Base-by-base conservation (phyloP, 1,140 invertebrate genomes). In the Melipona quadrifasciata region DNA sequence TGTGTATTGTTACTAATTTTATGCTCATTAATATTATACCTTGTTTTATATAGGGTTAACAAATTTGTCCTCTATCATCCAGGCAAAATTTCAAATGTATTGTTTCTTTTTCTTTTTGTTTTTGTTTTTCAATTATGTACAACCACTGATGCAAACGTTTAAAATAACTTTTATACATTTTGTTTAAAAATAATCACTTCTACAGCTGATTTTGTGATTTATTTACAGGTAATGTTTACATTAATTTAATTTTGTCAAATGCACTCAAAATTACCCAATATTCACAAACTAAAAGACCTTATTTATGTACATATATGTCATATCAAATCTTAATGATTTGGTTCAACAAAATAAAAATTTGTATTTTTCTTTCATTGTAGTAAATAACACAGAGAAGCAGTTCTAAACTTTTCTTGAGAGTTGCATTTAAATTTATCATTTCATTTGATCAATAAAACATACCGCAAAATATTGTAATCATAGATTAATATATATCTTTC, bases 41-140 rank as follows among this genome's bases (percentile, higher is more conserved):
- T 94, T 91, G 70, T 70, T 90, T 68, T 90, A 89, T 80, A 77
- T 91, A 94, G 94, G 93, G 92, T 93, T 94, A 95, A 91, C 90
- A 94, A 92, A 86, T 87, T 80, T 92, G 82, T 92, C 91, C 91
- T 92, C 92, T 94, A 79, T 93, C 93, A 91, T 94, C 93, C 89
- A 92, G 91, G 47, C 89, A 92, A 91, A 92, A 92, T 82, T 90
- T 90, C 80, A 90, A 90, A 87, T 87, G 75, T 77, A 82, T 86
- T 58, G 70, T 89, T 82, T 91, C 84, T 68, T 75, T 86, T 87
- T 87, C 81, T 86, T 65, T 31, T 65, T 61, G 86, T 73, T 90
- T 89, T 70, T 76, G 86, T 75, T 90, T 89, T 70, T 76, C 84
- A 68, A 86, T 90, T 86, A 88, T 89, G 58, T 90, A 89, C 87